phyloP scores from a whole-genome alignment of 2,888 invertebrate species.

The Neoscelio sp. region DNA sequence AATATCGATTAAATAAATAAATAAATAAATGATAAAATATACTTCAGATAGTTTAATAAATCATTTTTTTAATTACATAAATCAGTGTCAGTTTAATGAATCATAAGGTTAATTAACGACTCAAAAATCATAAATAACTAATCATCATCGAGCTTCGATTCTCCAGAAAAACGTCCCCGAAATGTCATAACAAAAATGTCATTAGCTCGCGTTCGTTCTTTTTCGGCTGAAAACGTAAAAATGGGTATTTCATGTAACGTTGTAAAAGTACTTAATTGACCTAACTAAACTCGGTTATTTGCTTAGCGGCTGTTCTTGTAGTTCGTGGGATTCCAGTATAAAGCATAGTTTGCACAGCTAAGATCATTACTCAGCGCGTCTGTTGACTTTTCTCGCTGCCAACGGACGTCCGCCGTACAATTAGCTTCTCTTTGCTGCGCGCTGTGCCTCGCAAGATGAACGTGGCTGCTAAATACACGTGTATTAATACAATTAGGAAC shows the following conservation, averaged over 20 bases:
- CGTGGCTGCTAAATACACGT: slow-evolving; percentile 70
- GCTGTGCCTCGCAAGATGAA: slow-evolving; percentile 66
- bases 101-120: neutral
- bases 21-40: no score
- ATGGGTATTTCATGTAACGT: slow-evolving; percentile 62
- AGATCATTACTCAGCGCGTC: slow-evolving; percentile 73
- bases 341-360: slow-evolving; percentile 71
- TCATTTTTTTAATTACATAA: no score
- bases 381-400: slow-evolving; percentile 73
- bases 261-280: slow-evolving; percentile 62
- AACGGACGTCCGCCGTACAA: slow-evolving; percentile 72
- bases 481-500: slow-evolving; percentile 71
- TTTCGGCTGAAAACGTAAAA: slow-evolving; percentile 28
- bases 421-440: slow-evolving; percentile 71
- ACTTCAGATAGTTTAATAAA: no score
- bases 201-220: slow-evolving; percentile 31
- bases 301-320: slow-evolving; percentile 66
- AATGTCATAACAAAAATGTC: slow-evolving; percentile 40
- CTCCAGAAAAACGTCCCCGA: slow-evolving; percentile 13
- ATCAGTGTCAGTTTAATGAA: neutral
- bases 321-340: slow-evolving; percentile 67
- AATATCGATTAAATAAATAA: no score
- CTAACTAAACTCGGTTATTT: slow-evolving; percentile 61
- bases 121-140: slow-evolving; percentile 9
- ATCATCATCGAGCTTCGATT: slow-evolving; percentile 1